Percentiles rank a stretch among this genome's conserved stretches.
phyloP scores from a whole-genome alignment of 2,113 vertebrate species.

The Nannospalax galili region DNA sequence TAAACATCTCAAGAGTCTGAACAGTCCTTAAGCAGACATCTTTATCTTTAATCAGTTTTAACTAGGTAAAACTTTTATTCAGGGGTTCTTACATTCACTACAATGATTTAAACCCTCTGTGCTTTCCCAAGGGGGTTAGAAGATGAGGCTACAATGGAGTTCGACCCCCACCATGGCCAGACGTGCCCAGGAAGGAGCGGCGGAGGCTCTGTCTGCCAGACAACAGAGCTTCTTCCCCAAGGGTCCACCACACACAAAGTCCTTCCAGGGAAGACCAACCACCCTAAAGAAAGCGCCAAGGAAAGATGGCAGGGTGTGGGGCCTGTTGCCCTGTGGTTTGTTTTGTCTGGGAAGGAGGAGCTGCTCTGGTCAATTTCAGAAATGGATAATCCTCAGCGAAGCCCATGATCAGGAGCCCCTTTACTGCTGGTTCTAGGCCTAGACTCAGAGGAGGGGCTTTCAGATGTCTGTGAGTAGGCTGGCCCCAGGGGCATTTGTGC shows the following conservation, averaged over 20 bases:
- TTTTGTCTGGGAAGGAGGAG: not conserved
- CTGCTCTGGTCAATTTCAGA: not conserved
- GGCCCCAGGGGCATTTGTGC: not conserved
- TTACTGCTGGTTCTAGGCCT: not conserved
- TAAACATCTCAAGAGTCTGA: not conserved
- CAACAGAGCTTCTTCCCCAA: not conserved
- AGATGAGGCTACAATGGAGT: constrained; percentile 5
- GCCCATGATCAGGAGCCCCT: not conserved
- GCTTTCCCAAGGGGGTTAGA: not conserved
- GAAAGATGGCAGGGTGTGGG: not conserved
- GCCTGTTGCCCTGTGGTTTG: not conserved
- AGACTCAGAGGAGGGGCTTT: not conserved
- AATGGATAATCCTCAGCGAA: not conserved
- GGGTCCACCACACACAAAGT: not conserved
- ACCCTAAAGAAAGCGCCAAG: not conserved
- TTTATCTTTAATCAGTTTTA: constrained; percentile 52
- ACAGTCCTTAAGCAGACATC: not conserved
- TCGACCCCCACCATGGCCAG: not conserved
- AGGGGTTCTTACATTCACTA: not conserved
- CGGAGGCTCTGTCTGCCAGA: not conserved
- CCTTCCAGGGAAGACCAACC: not conserved
- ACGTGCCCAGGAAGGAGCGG: not conserved
- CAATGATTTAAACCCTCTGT: not conserved
- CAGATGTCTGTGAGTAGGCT: not conserved
- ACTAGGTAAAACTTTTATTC: constrained; percentile 28